Evolutionary conservation across 2,113 vertebrate species (phyloP), one percentile per base, ranked within the genome.

Genomic region (Archocentrus centrarchus): DNA sequence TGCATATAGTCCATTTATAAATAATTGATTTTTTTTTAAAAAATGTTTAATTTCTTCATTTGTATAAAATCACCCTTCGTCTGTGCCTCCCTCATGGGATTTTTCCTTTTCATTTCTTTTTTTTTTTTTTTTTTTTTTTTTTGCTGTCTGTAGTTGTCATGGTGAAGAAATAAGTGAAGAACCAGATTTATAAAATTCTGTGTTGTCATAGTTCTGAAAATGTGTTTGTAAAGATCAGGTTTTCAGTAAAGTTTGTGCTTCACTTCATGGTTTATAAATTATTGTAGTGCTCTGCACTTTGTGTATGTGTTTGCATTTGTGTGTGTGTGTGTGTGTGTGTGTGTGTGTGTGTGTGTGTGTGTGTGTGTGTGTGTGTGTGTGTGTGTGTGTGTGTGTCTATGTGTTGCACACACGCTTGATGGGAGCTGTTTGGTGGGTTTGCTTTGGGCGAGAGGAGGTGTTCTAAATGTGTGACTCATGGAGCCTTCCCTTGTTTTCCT

Each of bases 131-230:
- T 9, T 9, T 37, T 27, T 77, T 44, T 63, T 88, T 78, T 57
- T 18, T 68, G n/a, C 66, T 68, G 63, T 75, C 60, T 62, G 82
- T 17, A 59, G 92, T 91, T 94, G 90, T 91, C 89, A 93, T 93
- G 91, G 91, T 77, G 84, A 93, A 61, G 64, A 76, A 62, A 76
- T 79, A 14, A 79, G 63, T 35, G 50, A 76, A 35, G 59, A 82
- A 63, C 11, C 20, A 80, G 68, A 9, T 68, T 70, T n/a, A 30
- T 47, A 82, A 76, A 37, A 85, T 89, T 81, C 80, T 61, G 81
- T 6, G 3, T 11, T 59, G 60, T 41, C 2, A 11, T 30, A 14
- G 1, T 13, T 58, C 47, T 15, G 4, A 77, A 60, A 58, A 80
- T 2, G 6, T 79, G 22, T 63, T 53, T 5, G 7, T 59, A 44